Conservation (phyloP, 2,888 invertebrate genomes). For the Agrochola litura region DNA sequence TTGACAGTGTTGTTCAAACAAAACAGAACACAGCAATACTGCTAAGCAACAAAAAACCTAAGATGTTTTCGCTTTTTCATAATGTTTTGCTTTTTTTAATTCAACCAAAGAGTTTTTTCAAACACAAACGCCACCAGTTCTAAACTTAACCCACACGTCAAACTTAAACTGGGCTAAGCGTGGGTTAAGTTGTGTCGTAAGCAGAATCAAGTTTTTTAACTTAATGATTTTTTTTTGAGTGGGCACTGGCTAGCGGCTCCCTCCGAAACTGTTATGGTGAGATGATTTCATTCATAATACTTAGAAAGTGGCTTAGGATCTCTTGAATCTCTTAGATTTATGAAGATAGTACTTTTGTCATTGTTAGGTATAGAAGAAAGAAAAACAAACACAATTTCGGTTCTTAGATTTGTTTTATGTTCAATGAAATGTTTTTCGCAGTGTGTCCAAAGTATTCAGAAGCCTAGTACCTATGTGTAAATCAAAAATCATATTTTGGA, state of each 20-base stretch:
- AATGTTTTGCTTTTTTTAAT: too few relatives aligned
- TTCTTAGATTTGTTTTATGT: neutral
- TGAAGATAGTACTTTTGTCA: neutral
- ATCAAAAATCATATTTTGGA: neutral
- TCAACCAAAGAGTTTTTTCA: neutral
- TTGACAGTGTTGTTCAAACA: too few relatives aligned
- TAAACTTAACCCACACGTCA: conserved; percentile 67
- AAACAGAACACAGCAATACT: neutral
- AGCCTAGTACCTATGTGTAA: neutral
- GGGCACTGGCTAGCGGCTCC: conserved; percentile 73
- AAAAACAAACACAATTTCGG: neutral
- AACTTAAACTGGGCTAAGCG: conserved; percentile 79
- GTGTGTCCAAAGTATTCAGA: too few relatives aligned
- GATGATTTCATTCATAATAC: conserved; percentile 65
- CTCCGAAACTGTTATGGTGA: conserved; percentile 51
- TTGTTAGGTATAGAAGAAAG: neutral
- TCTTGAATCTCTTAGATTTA: neutral
- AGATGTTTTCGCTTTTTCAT: neutral
- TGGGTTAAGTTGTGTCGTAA: conserved; percentile 82
- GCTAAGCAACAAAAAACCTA: neutral
- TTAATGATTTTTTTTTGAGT: conserved; percentile 78
- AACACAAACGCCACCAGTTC: conserved; percentile 39
- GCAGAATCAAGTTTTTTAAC: conserved; percentile 78
- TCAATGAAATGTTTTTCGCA: neutral
- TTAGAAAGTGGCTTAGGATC: conserved; percentile 56